phyloP scores from a whole-genome alignment of 2,797 vertebrate species.

The Scomberomorus guttatus region DNA sequence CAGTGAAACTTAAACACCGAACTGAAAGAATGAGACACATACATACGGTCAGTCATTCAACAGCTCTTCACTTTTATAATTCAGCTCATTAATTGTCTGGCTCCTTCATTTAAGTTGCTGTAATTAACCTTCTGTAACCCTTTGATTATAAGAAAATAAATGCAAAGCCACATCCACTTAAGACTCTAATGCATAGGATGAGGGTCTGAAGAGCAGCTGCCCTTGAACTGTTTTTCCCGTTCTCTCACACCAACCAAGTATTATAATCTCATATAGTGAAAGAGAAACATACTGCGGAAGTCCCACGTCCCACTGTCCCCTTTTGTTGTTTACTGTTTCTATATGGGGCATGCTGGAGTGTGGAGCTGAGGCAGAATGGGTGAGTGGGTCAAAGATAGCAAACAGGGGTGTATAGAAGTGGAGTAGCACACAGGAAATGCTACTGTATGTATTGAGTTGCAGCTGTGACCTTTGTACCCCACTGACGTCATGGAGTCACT shows the following conservation, averaged over 20 bases:
- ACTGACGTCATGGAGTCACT: constrained; percentile 57
- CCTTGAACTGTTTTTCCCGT: not conserved
- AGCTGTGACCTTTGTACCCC: constrained; percentile 69
- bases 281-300: constrained; percentile 18
- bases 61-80: not conserved
- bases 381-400: constrained; percentile 16
- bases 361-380: constrained; percentile 12
- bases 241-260: not conserved
- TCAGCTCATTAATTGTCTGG: not conserved
- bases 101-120: not conserved
- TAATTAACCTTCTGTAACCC: not conserved
- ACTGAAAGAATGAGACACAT: no score
- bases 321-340: constrained; percentile 35
- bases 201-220: not conserved
- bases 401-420: not conserved
- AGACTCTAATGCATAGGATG: not conserved
- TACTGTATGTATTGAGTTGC: constrained; percentile 53
- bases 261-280: not conserved
- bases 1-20: no score
- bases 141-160: not conserved
- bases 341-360: not conserved
- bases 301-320: constrained; percentile 16
- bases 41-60: not conserved
- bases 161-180: not conserved
- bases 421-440: constrained; percentile 41